These are phyloP conservation scores for Aphidoletes aphidimyza DNA, from an alignment of 2,888 invertebrate genomes.

Conservation along the genomic window DNA sequence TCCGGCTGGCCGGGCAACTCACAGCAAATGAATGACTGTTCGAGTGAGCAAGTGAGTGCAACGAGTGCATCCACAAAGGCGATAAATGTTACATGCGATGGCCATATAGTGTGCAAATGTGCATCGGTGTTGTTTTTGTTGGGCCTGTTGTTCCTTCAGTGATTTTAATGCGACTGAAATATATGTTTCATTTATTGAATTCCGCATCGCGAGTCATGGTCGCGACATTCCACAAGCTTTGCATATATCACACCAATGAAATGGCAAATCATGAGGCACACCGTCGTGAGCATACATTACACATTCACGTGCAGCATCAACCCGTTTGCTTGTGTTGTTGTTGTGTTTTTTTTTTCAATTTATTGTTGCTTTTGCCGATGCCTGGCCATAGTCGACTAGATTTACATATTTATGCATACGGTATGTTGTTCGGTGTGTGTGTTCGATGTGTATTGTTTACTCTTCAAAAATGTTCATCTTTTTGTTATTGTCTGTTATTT, in stretches of 20 bases:
- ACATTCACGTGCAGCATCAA: slow-evolving; percentile 26
- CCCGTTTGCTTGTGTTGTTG: background rate
- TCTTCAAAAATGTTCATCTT: background rate
- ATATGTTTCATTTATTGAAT: slow-evolving; percentile 42
- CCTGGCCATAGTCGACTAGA: background rate
- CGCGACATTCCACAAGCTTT: slow-evolving; percentile 25
- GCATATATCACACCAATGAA: slow-evolving; percentile 41
- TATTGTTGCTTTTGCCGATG: background rate
- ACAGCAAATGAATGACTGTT: too few species aligned
- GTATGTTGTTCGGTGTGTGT: background rate
- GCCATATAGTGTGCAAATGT: background rate
- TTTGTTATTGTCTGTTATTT: background rate
- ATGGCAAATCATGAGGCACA: slow-evolving; percentile 48
- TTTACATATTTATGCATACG: slow-evolving; percentile 13
- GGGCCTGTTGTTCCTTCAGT: background rate
- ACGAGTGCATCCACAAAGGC: background rate
- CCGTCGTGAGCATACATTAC: slow-evolving; percentile 40
- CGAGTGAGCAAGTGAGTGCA: background rate
- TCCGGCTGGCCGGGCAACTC: too few species aligned
- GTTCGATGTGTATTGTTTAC: background rate
- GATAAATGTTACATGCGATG: slow-evolving; percentile 10
- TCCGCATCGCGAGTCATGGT: slow-evolving; percentile 9
- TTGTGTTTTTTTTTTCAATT: background rate
- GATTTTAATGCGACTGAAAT: slow-evolving; percentile 42
- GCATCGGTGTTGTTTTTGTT: background rate